Evolutionary conservation across 2,888 invertebrate genomes (phyloP).

Genomic region (Crocallis elinguaria): DNA sequence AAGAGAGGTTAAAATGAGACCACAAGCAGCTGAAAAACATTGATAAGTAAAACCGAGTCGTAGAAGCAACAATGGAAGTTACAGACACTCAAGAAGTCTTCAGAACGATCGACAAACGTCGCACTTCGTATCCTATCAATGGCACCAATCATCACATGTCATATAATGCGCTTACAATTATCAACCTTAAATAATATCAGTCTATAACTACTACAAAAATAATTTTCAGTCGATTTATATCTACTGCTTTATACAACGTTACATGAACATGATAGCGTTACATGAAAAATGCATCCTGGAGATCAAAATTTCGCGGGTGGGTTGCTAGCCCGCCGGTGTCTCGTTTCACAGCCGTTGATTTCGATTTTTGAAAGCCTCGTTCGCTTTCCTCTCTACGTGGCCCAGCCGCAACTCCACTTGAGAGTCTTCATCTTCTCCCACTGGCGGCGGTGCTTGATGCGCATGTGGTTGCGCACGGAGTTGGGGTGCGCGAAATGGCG

Average conservation of each 20-base stretch:
- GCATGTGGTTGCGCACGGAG: constrained; percentile 94
- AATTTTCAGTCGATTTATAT: constrained; percentile 82
- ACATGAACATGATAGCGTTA: constrained; percentile 53
- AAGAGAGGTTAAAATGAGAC: neutral
- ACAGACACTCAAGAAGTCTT: constrained; percentile 67
- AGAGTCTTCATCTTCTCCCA: constrained; percentile 94
- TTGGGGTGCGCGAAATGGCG: constrained; percentile 92
- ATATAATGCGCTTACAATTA: constrained; percentile 78
- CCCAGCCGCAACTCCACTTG: constrained; percentile 88
- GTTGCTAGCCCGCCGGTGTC: constrained; percentile 50
- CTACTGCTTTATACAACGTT: constrained; percentile 73
- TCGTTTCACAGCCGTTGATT: constrained; percentile 63
- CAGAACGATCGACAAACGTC: constrained; percentile 65
- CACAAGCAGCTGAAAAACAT: constrained; percentile 15
- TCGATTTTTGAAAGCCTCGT: constrained; percentile 43
- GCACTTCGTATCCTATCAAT: constrained; percentile 81
- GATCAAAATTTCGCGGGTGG: constrained; percentile 64
- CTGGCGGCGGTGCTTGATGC: constrained; percentile 91
- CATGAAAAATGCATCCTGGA: constrained; percentile 71
- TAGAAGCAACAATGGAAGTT: constrained; percentile 78
- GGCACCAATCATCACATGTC: constrained; percentile 84
- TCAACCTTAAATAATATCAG: constrained; percentile 79
- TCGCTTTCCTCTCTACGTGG: constrained; percentile 44
- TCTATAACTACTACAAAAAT: constrained; percentile 84
- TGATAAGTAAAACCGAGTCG: constrained; percentile 32